Evolutionary conservation across 2,888 invertebrate genomes (phyloP), one percentile per base, ranked within the genome.

Genomic region (Drosophila aldrichi): DNA sequence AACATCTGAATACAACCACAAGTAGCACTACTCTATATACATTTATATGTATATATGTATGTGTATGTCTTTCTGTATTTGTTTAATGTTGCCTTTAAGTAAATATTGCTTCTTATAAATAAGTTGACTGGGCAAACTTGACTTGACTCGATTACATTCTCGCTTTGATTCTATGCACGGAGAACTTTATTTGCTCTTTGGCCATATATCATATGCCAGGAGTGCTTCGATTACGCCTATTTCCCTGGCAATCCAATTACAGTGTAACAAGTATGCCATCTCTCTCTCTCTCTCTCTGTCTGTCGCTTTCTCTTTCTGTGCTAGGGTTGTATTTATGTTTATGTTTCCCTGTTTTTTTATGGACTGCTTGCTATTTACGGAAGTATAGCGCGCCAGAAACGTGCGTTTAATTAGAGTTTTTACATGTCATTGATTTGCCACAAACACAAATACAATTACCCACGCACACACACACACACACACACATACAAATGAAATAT

Each of bases 371-470:
- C 58, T 59, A 32, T 56, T 52, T 29, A 20, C 68, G 60, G 64
- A 66, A 74, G 61, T 58, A 58, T 69, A 69, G 61, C 58, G 64
- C 55, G 67, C 59, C 66, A 67, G 61, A 74, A 85, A 88, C 80
- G 75, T 85, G 88, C 83, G 88, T 85, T 83, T 83, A 83, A 83
- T 88, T 83, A 82, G 88, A 82, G 73, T 88, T 85, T 85, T 83
- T 77, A 85, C 88, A 82, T 83, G 80, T 80, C 88, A 88, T 83
- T 88, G 83, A 83, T 85, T 83, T 85, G 51, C 75, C 67, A 77
- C 76, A 77, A 68, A 48, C 67, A 69, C 58, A 59, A 46, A 71
- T 54, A 72, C 63, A 52, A 36, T 36, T 34, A 67, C 63, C 65
- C 56, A 44, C 56, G 58, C 56, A 55, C 32, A 49, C 41, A 44